phyloP scores from a whole-genome alignment of 2,113 vertebrate genomes.

The Mirounga angustirostris region DNA sequence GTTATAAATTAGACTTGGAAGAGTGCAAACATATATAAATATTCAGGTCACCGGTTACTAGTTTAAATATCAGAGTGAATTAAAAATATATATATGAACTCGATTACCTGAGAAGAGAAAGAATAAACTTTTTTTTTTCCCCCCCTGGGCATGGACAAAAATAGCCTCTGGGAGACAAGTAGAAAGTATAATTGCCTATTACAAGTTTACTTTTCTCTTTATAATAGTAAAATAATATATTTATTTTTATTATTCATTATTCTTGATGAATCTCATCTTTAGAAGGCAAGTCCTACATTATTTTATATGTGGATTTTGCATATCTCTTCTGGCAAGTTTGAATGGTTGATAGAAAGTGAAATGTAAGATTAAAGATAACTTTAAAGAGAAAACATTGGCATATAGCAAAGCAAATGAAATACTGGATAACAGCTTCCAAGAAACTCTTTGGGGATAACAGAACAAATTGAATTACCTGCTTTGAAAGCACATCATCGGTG shows the following conservation, averaged over 20 bases:
- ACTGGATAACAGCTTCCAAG: background rate
- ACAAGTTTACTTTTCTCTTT: background rate
- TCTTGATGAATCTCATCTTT: constrained; percentile 41
- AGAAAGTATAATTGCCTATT: background rate
- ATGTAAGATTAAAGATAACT: constrained; percentile 19
- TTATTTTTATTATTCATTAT: constrained; percentile 15
- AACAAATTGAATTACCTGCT: constrained; percentile 65
- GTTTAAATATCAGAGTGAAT: background rate
- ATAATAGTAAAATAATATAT: background rate
- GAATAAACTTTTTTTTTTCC: background rate
- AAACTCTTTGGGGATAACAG: constrained; percentile 42
- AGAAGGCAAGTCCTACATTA: background rate
- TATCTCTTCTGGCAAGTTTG: constrained; percentile 7
- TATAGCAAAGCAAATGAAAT: constrained; percentile 26
- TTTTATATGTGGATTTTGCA: background rate
- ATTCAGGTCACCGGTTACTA: background rate
- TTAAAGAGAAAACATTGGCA: constrained; percentile 24
- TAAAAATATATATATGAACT: background rate
- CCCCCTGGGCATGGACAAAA: constrained; percentile 5
- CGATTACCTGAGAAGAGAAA: background rate
- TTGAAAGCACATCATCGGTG: constrained; percentile 64
- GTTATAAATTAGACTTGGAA: background rate
- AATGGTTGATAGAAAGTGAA: constrained; percentile 24
- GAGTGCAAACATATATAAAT: background rate
- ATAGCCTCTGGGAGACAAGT: background rate